Conservation (phyloP, 1,140 invertebrate species). For the Drosophila murphyi region DNA sequence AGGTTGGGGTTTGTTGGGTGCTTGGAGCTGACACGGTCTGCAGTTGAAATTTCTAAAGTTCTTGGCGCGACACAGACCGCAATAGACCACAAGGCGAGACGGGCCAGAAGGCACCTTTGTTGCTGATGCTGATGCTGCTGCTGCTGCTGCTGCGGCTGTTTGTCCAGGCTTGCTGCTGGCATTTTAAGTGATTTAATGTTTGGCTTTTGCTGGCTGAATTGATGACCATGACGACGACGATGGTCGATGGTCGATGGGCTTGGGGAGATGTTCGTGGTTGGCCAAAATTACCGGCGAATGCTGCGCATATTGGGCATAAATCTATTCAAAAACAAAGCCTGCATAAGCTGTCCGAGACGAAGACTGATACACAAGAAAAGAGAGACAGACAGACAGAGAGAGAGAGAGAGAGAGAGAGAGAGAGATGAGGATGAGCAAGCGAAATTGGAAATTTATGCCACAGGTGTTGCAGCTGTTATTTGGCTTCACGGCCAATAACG, state of each 20-base stretch:
- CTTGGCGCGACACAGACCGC: constrained; percentile 57
- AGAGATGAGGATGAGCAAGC: neutral
- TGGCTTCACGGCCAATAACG: neutral
- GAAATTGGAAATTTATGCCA: constrained; percentile 60
- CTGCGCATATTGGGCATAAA: constrained; percentile 79
- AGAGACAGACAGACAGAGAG: neutral
- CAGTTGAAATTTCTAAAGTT: constrained; percentile 60
- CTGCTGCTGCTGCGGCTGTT: constrained; percentile 40
- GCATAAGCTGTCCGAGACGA: constrained; percentile 19
- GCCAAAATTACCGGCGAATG: constrained; percentile 62
- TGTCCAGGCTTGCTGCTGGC: constrained; percentile 72
- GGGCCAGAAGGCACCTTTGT: constrained; percentile 24
- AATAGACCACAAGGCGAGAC: neutral
- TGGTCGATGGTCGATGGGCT: constrained; percentile 15
- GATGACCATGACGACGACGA: constrained; percentile 18
- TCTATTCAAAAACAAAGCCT: constrained; percentile 65
- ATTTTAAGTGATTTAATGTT: constrained; percentile 82
- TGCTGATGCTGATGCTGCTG: neutral
- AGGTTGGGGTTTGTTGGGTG: neutral
- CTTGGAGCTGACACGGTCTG: neutral
- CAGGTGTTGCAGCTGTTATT: constrained; percentile 56
- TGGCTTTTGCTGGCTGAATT: constrained; percentile 64
- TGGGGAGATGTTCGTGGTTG: constrained; percentile 16
- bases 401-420: neutral
- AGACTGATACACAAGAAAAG: no score